Conservation (phyloP, 2,113 vertebrate species). For the Albula glossodonta region DNA sequence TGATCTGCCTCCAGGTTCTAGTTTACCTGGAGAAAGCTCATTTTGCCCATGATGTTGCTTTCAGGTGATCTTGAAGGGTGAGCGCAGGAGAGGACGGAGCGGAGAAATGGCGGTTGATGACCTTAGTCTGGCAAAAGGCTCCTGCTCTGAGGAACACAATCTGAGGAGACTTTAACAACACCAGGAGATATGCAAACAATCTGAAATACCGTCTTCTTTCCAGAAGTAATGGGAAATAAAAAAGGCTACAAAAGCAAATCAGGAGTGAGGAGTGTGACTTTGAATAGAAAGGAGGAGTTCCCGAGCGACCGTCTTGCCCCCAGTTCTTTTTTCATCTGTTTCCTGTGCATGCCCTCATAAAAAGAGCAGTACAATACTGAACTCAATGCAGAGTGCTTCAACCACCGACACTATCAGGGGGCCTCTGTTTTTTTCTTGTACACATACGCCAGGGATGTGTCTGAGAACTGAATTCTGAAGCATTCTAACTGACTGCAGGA, state of each 20-base stretch:
- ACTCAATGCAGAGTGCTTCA: neutral
- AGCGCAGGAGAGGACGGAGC: constrained; percentile 75
- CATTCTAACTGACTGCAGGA: neutral
- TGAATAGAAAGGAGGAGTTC: constrained; percentile 19
- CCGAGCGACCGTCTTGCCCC: constrained; percentile 32
- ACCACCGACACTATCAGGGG: neutral
- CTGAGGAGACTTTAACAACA: constrained; percentile 63
- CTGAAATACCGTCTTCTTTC: constrained; percentile 34
- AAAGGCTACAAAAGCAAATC: constrained; percentile 10
- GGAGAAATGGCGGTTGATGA: constrained; percentile 92
- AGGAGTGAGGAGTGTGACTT: constrained; percentile 33
- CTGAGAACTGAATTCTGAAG: neutral
- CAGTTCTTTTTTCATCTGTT: constrained; percentile 21
- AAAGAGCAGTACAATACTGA: constrained; percentile 22
- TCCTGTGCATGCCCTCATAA: constrained; percentile 9
- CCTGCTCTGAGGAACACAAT: constrained; percentile 79
- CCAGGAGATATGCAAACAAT: constrained; percentile 26
- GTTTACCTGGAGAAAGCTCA: neutral
- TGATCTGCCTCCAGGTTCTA: neutral
- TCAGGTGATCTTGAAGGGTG: constrained; percentile 93
- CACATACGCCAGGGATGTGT: neutral
- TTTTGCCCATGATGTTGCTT: constrained; percentile 1
- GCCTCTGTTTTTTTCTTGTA: neutral
- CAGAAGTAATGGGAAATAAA: neutral
- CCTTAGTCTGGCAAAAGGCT: constrained; percentile 83